phyloP scores from a whole-genome alignment of 1,140 invertebrate genomes.

The Thrips palmi region DNA sequence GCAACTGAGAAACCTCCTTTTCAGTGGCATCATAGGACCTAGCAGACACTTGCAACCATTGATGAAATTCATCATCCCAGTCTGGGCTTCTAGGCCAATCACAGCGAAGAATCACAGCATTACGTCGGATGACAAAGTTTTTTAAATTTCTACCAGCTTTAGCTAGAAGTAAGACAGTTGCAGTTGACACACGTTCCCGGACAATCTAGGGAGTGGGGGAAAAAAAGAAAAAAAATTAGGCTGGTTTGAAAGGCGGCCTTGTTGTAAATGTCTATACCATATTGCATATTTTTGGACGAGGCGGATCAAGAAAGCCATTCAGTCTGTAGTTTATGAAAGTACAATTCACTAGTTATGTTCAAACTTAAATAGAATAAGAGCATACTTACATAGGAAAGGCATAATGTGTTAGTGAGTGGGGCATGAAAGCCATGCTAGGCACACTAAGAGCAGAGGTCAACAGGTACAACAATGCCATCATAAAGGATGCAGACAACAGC shows the following conservation, averaged over 20 bases:
- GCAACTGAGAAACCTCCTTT: conserved; percentile 43
- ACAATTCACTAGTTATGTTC: conserved; percentile 5
- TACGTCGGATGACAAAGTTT: conserved; percentile 46
- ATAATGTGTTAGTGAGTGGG: too few species aligned
- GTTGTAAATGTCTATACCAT: too few species aligned
- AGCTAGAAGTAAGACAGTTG: conserved; percentile 53
- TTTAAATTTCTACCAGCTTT: conserved; percentile 40
- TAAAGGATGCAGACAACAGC: conserved; percentile 2
- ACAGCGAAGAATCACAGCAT: conserved; percentile 46
- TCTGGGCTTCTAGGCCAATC: conserved; percentile 47
- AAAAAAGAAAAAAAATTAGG: conserved; percentile 12
- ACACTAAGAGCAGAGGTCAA: too few species aligned
- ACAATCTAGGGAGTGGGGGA: too few species aligned
- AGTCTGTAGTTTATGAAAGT: not conserved
- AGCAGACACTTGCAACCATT: conserved; percentile 41
- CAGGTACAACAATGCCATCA: too few species aligned
- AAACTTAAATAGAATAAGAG: not conserved
- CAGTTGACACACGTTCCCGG: conserved; percentile 59
- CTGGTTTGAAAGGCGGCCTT: conserved; percentile 13
- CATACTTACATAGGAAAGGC: not conserved
- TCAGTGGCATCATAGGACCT: conserved; percentile 43
- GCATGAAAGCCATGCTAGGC: too few species aligned
- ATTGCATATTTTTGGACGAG: too few species aligned
- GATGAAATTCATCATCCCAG: conserved; percentile 44
- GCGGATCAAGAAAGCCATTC: too few species aligned